These are phyloP conservation scores for Cheilinus undulatus DNA, from an alignment of 2,113 vertebrate genomes.

Conservation along the genomic window DNA sequence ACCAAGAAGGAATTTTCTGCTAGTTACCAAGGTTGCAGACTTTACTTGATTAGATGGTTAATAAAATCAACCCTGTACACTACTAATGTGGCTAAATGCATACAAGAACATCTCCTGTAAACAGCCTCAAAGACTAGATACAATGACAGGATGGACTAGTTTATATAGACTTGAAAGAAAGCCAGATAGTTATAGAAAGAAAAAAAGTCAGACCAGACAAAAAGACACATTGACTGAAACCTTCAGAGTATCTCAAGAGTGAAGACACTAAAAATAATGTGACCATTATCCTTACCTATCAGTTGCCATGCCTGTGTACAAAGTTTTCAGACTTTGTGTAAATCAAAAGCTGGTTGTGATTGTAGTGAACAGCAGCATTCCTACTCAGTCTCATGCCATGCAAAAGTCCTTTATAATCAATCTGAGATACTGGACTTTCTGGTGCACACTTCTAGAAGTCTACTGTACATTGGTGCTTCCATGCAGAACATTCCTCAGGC, in stretches of 20 bases:
- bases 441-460: neutral
- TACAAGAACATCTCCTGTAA: too few species aligned
- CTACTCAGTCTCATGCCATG: slow-evolving; percentile 71
- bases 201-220: neutral
- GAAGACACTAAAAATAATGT: slow-evolving; percentile 4
- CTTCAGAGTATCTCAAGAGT: neutral
- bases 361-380: slow-evolving; percentile 11
- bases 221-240: neutral
- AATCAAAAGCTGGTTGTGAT: slow-evolving; percentile 9
- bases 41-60: too few species aligned
- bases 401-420: slow-evolving; percentile 36
- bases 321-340: neutral
- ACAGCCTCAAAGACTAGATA: neutral
- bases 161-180: neutral
- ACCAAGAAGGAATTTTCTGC: too few species aligned
- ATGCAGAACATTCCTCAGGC: slow-evolving; percentile 69
- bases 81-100: too few species aligned
- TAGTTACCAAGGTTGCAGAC: too few species aligned
- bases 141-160: neutral
- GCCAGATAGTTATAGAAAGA: neutral
- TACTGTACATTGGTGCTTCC: slow-evolving; percentile 29
- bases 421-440: slow-evolving; percentile 1
- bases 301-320: slow-evolving; percentile 17
- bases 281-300: neutral
- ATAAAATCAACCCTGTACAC: too few species aligned